Evolutionary conservation across 2,113 vertebrate species (phyloP), one percentile per base, ranked within the genome.

Genomic region (Carassius auratus): DNA sequence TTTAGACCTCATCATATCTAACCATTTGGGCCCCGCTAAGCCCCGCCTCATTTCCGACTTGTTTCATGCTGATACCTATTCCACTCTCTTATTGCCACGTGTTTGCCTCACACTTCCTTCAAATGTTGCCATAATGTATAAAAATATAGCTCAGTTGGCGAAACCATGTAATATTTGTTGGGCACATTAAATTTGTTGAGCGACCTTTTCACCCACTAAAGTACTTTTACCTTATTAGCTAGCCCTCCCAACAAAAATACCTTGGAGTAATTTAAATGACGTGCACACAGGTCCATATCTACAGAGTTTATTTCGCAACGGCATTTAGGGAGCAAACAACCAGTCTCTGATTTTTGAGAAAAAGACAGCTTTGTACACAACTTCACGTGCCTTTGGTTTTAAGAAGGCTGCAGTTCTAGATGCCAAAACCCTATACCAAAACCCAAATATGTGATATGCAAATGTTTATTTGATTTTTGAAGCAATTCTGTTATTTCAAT

Each of bases 1-100:
- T 36, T 68, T 68, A 45, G 42, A 45, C 42, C 42, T 45, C 42
- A 45, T 45, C 42, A 9, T 45, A 45, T 45, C 42, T 45, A 45
- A 45, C 8, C 8, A 33, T 73, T 73, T 42, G 19, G 69, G 9
- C 19, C 36, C 19, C 36, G 69, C 36, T n/a, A 73, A 71, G 69
- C 69, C 4, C 69, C 36, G 36, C 36, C 69, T 12, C 0, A 1
- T n/a, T 73, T 71, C 0, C 0, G 68, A 42, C 36, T 71, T 8
- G 0, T 42, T 21, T 21, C 33, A 10, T 21, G 45, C 8, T 73
- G 17, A 42, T 10, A 36, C 17, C 68, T 8, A 12, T n/a, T 73
- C 68, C 4, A 42, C 12, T 79, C 13, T 42, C 30, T 7, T 59
- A 42, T 79, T 55, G 55, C 76, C 76, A 79, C 76, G 76, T 79